Evolutionary conservation across 2,797 vertebrate species (phyloP), one percentile per base, ranked within the genome.

Genomic region (Cossypha caffra): DNA sequence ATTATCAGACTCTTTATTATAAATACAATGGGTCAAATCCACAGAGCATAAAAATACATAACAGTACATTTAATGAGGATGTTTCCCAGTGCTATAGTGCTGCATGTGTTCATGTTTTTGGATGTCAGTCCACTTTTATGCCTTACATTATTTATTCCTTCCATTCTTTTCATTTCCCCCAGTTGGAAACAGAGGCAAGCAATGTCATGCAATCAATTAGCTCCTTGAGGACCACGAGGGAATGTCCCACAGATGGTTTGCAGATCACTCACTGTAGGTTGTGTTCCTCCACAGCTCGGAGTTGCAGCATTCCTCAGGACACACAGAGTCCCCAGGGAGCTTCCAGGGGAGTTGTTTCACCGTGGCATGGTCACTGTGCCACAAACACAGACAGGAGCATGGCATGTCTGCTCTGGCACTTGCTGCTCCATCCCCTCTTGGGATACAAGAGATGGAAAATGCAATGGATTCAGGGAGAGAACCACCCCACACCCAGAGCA

Each of bases 331-430:
- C 72, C 43, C 40, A 17, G 38, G 50, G 35, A 71, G 37, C 13
- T 61, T 72, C 48, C 23, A n/a, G 31, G 73, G 73, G 11, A 1
- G 2, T 7, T 54, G 15, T 9, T 81, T 19, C 47, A 23, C 24
- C 5, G 2, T 7, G 19, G 18, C 10, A 18, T 1, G 12, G 19
- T 72, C 48, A 20, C 48, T 19, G 42, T 35, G 58, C n/a, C 62
- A 71, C 35, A 10, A 63, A 61, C 33, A 81, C 4, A 2, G 21
- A 26, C 20, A 5, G 0, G 1, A n/a, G 18, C 3, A 1, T 3
- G 10, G 17, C 9, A 5, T 4, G 11, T 42, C 38, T 3, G 16
- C 43, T 26, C 35, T 58, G 67, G 24, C 28, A 31, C 43, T 58
- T 10, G 17, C 26, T 51, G 61, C 52, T 84, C 26, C n/a, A 26